Conservation (phyloP, 2,113 vertebrate genomes). For the Callorhinus ursinus region DNA sequence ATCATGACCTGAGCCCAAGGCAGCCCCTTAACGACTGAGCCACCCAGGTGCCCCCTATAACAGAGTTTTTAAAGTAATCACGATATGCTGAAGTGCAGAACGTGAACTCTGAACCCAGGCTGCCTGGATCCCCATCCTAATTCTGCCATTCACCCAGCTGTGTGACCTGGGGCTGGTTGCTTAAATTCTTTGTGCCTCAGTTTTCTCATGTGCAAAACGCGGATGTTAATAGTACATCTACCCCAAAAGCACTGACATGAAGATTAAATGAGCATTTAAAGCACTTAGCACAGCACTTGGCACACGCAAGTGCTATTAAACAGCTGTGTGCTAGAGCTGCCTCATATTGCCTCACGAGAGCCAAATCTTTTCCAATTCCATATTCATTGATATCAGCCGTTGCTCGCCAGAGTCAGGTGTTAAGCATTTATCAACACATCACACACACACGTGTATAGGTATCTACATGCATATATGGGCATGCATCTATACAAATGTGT, state of each 20-base stretch:
- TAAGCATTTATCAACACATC: neutral
- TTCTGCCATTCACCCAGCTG: neutral
- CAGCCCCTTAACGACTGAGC: too few relatives aligned
- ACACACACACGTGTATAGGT: accelerated
- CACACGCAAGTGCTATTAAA: neutral
- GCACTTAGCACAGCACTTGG: neutral
- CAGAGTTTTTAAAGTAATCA: neutral
- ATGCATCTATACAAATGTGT: accelerated
- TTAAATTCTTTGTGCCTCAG: neutral
- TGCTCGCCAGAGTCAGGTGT: neutral
- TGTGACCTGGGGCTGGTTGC: neutral
- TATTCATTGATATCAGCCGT: neutral
- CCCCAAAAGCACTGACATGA: neutral
- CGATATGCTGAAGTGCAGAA: neutral
- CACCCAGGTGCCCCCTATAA: neutral
- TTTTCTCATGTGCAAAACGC: neutral
- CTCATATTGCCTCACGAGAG: neutral
- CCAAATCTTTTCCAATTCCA: neutral
- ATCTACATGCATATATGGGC: accelerated
- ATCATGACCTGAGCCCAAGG: too few relatives aligned
- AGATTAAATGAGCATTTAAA: neutral
- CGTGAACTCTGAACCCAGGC: neutral
- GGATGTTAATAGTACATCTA: neutral
- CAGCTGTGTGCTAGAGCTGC: neutral
- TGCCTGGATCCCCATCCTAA: neutral